A percentile compares a stretch with the other conserved stretches of the same genome.
Evolutionary conservation across 2,113 vertebrate genomes (phyloP).

Genomic region (Odocoileus hemionus): DNA sequence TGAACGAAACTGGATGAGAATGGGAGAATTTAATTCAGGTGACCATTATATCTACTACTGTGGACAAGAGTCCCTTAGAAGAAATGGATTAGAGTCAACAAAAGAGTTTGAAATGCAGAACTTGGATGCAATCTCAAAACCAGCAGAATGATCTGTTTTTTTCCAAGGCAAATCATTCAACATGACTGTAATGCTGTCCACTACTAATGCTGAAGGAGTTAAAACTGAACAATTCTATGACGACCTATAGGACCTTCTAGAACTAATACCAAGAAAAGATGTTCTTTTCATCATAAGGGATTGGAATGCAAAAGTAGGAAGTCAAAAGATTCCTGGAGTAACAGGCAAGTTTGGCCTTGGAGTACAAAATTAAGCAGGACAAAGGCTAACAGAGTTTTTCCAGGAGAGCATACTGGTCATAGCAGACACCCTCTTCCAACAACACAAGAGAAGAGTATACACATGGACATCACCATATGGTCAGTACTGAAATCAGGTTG

Average conservation of each 20-base stretch:
- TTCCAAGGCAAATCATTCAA: background rate
- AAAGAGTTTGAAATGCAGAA: background rate
- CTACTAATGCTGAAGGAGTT: background rate
- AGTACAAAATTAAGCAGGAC: background rate
- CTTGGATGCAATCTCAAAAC: background rate
- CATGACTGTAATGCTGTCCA: background rate
- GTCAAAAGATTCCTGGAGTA: background rate
- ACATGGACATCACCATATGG: background rate
- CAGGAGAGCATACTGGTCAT: background rate
- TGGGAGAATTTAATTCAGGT: background rate
- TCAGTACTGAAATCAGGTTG: background rate
- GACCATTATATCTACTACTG: background rate
- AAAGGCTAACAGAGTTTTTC: background rate
- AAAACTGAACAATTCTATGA: background rate
- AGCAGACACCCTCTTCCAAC: background rate
- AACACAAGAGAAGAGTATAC: background rate
- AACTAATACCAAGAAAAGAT: background rate
- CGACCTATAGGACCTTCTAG: background rate
- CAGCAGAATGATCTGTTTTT: background rate
- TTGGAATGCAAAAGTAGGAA: background rate
- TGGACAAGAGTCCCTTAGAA: background rate
- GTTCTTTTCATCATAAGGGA: background rate
- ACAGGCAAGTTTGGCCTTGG: background rate
- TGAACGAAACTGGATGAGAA: background rate
- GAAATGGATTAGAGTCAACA: background rate